Base-by-base conservation (phyloP, 1,140 invertebrate species). In the Hormaphis cornu region DNA sequence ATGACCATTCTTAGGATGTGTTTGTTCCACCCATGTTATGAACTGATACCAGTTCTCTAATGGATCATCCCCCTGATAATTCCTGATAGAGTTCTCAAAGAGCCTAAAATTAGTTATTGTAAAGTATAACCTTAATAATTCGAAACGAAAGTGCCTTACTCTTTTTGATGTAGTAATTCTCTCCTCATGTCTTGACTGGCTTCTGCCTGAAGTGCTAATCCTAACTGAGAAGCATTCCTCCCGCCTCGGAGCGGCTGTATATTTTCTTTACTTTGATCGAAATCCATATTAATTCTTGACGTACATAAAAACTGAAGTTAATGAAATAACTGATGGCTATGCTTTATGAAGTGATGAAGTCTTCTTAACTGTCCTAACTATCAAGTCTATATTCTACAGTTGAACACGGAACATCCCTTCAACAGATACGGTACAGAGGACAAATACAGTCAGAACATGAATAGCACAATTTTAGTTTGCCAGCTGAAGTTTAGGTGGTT, bases 21-120 rank as follows among this genome's bases (percentile, higher is more conserved):
- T 90, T 75, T 95, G 91, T 76, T 95, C 91, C 20, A 91, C 84
- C 92, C 91, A 95, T 24, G 84, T 83, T 58, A 93, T 90, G 75
- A 93, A 95, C 56, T 87, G 84, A 76, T 89, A 89, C 88, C 91
- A 93, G 46, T 87, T 85, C 74, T 89, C 86, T 70, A 95, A 78
- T 16, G 91, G 91, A 81, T 95, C 93, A 72, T 87, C 81, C 14
- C 91, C 91, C 53, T 83, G 80, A 75, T 95, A 95, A 63, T 84
- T 84, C 69, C 84, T 83, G 50, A 95, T 86, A 66, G 84, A 83
- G 73, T 85, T 80, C 81, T 94, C 91, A 80, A 90, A 87, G 76
- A 85, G 82, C 74, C 89, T 91, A 76, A 35, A 81, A 42, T 10
- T 42, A 9, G n/a, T n/a, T 10, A 42, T 10, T 10, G n/a, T 10